phyloP scores from a whole-genome alignment of 2,888 invertebrate genomes.

The Polyommatus iphigenia region DNA sequence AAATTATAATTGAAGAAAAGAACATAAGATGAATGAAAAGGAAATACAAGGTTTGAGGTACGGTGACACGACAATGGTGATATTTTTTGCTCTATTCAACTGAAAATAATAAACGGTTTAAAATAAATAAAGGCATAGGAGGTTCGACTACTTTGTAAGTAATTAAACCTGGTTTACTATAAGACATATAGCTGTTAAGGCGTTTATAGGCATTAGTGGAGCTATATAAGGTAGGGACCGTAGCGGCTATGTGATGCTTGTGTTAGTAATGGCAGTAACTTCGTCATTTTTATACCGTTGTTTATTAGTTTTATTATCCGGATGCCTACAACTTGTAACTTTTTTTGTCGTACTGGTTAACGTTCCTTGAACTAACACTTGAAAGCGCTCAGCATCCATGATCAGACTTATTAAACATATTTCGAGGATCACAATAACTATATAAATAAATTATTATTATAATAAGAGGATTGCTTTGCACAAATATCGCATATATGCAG shows the following conservation, averaged over 20 bases:
- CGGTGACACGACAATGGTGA: slow-evolving; percentile 64
- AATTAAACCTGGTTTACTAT: slow-evolving; percentile 20
- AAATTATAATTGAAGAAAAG: slow-evolving; percentile 45
- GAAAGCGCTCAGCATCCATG: not conserved
- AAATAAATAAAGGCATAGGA: slow-evolving; percentile 23
- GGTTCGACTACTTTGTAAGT: slow-evolving; percentile 2
- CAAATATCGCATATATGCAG: not conserved
- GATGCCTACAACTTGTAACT: slow-evolving; percentile 10
- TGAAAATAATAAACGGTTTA: slow-evolving; percentile 19
- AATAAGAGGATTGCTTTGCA: not conserved
- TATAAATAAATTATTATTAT: not conserved
- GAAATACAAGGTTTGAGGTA: slow-evolving; percentile 66
- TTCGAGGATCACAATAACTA: no score
- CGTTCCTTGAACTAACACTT: not conserved
- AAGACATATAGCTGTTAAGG: slow-evolving; percentile 1
- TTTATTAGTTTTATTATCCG: not conserved
- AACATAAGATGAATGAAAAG: slow-evolving; percentile 63
- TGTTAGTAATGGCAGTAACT: slow-evolving; percentile 3
- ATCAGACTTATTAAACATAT: not conserved
- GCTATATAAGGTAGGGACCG: slow-evolving; percentile 17
- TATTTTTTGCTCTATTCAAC: slow-evolving; percentile 42
- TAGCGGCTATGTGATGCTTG: not conserved
- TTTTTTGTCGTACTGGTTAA: not conserved
- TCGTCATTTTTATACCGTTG: slow-evolving; percentile 12
- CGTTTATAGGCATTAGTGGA: slow-evolving; percentile 1